These are phyloP conservation scores for Calyptommatus sinebrachiatus DNA, from an alignment of 2,113 vertebrate genomes.

Conservation along the genomic window DNA sequence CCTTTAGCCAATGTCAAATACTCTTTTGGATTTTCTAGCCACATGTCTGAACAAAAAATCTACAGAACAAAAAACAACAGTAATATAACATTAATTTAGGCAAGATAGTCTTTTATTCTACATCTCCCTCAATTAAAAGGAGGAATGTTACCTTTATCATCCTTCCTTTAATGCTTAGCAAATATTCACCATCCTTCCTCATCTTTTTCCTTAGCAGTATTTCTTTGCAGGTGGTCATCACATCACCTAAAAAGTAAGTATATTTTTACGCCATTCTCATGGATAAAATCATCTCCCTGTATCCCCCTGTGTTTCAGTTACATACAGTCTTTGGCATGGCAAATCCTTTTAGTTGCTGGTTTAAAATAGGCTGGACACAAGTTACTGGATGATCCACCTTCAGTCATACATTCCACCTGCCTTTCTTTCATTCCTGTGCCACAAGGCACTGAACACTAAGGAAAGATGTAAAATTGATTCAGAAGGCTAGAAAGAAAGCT, in stretches of 20 bases:
- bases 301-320: constrained; percentile 40
- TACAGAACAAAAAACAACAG: constrained; percentile 60
- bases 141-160: constrained; percentile 81
- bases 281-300: neutral
- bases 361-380: constrained; percentile 80
- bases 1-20: constrained; percentile 87
- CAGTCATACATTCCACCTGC: constrained; percentile 77
- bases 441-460: constrained; percentile 89
- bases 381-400: constrained; percentile 75
- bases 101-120: constrained; percentile 18
- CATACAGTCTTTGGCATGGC: constrained; percentile 84
- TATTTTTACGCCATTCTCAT: constrained; percentile 30
- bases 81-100: constrained; percentile 38
- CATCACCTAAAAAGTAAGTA: constrained; percentile 77
- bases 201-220: constrained; percentile 81
- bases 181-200: constrained; percentile 85
- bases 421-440: constrained; percentile 84
- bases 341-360: constrained; percentile 79
- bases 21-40: constrained; percentile 84
- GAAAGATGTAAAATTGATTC: constrained; percentile 19
- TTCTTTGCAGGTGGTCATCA: constrained; percentile 83
- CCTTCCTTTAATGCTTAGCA: constrained; percentile 81
- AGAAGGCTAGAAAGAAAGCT: constrained; percentile 17
- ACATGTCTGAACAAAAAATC: constrained; percentile 91
- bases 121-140: constrained; percentile 36